phyloP scores from a whole-genome alignment of 1,140 invertebrate species.

The Diabrotica virgifera region DNA sequence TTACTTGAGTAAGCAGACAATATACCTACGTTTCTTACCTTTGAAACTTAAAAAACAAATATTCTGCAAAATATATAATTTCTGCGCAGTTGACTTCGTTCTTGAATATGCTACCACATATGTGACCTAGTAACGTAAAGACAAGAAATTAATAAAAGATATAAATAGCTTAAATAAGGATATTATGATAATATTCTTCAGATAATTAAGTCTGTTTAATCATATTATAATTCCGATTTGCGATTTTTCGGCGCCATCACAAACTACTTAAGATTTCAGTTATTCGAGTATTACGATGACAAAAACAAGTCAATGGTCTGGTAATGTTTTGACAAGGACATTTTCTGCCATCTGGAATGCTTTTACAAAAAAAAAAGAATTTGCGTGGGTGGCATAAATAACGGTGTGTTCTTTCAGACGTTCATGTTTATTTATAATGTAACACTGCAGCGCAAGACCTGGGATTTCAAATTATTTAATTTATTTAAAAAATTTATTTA shows the following conservation, averaged over 20 bases:
- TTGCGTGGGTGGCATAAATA: neutral
- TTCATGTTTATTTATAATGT: no score
- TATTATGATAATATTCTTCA: conserved; percentile 31
- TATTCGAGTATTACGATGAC: neutral
- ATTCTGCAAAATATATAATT: no score
- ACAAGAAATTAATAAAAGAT: no score
- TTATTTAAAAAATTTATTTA: no score
- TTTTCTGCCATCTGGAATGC: conserved; percentile 5
- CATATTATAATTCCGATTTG: conserved; percentile 37
- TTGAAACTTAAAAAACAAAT: no score
- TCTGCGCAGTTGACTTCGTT: no score
- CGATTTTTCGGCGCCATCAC: conserved; percentile 27
- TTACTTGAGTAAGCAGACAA: no score
- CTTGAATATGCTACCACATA: no score
- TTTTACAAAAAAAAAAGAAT: neutral
- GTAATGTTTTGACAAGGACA: conserved; percentile 15
- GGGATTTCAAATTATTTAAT: no score
- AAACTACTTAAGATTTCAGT: neutral
- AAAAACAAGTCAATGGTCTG: conserved; percentile 16
- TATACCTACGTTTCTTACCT: no score
- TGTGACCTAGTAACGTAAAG: no score
- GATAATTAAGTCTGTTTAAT: conserved; percentile 37
- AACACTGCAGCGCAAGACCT: no score
- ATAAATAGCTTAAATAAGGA: conserved; percentile 30
- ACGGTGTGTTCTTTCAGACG: neutral